A percentile compares a stretch with the other conserved stretches of the same genome.
Conservation (phyloP, 2,888 invertebrate species). For the Himalopsyche anomala region DNA sequence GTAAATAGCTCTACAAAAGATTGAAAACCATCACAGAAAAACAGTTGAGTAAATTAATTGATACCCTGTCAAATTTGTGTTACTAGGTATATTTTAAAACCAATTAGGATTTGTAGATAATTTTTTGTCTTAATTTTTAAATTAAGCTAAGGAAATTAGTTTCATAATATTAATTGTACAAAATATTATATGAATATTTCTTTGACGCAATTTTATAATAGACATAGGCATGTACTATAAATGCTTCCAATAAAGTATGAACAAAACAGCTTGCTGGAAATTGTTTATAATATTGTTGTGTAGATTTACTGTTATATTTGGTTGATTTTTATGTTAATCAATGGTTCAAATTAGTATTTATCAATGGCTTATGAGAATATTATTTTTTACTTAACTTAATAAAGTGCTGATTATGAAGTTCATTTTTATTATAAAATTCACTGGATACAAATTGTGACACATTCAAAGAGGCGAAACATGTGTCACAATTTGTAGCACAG, state of each 20-base stretch:
- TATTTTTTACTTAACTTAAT: too few species aligned
- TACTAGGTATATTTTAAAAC: neutral
- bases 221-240: neutral
- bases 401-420: too few species aligned
- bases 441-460: too few species aligned
- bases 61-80: too few species aligned
- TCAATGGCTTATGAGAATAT: neutral
- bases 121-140: neutral
- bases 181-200: neutral
- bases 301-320: neutral
- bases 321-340: neutral
- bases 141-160: neutral
- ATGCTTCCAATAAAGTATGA: slow-evolving; percentile 13
- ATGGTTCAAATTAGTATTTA: neutral
- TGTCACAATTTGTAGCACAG: too few species aligned
- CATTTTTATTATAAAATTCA: too few species aligned
- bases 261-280: slow-evolving; percentile 12
- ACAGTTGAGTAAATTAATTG: too few species aligned
- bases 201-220: neutral
- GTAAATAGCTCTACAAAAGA: too few species aligned
- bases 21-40: neutral
- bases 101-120: neutral
- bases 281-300: neutral
- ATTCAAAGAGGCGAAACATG: too few species aligned
- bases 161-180: neutral